Conservation (phyloP, 2,113 vertebrate genomes). For the Perca flavescens region DNA sequence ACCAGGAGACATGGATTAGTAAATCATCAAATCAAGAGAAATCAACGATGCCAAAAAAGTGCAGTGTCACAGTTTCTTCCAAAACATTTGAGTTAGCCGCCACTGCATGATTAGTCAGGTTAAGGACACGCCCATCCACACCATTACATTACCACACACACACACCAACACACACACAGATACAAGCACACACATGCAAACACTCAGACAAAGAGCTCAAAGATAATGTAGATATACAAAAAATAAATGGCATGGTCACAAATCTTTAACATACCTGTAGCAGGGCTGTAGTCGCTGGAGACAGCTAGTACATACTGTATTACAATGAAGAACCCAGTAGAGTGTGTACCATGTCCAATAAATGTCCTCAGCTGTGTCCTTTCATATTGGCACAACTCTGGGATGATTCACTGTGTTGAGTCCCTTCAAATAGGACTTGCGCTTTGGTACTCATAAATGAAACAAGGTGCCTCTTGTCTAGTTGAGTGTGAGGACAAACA, state of each 20-base stretch:
- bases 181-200: constrained; percentile 64
- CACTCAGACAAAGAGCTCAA: constrained; percentile 27
- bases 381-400: constrained; percentile 35
- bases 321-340: neutral
- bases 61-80: neutral
- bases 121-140: constrained; percentile 46
- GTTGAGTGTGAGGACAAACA: constrained; percentile 34
- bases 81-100: neutral
- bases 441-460: constrained; percentile 51
- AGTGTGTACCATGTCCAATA: neutral
- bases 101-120: constrained; percentile 46
- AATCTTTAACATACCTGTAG: constrained; percentile 60
- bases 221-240: constrained; percentile 10
- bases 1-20: neutral
- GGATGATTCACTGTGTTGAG: constrained; percentile 5
- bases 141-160: constrained; percentile 40
- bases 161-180: constrained; percentile 33
- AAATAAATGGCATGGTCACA: constrained; percentile 26
- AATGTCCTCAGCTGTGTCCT: constrained; percentile 54
- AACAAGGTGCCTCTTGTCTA: constrained; percentile 56
- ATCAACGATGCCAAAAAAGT: neutral
- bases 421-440: constrained; percentile 46
- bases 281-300: constrained; percentile 19
- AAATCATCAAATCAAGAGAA: neutral
- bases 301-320: constrained; percentile 15